Evolutionary conservation across 2,797 vertebrate genomes (phyloP), one percentile per base, ranked within the genome.

Genomic region (Smutsia gigantea): DNA sequence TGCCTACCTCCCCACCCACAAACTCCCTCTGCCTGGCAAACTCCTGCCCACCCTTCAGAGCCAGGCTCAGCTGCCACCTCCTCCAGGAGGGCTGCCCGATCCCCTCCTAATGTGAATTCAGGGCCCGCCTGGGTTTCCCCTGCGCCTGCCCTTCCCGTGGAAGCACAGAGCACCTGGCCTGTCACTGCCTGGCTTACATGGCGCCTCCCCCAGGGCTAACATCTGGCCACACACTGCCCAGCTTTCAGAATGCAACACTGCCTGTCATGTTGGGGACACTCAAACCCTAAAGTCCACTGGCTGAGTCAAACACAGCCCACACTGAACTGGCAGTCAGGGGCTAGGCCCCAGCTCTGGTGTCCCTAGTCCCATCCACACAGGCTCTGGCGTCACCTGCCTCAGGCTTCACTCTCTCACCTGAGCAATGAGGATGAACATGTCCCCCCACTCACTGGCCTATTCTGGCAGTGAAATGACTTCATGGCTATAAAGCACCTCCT

Each of bases 211-310:
- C 23, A 34, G 25, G 69, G 53, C 81, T 6, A 17, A 19, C 1
- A 1, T 7, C 37, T 21, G 37, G 68, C 18, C 39, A 63, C 1
- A 5, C 29, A 15, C 39, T 5, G 17, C 42, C 42, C 42, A 3
- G 15, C 46, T 42, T 25, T 68, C 17, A 25, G 51, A 53, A 23
- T 4, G 55, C 15, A 4, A 31, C 29, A 2, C 13, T 2, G 14
- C 87, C 66, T 23, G 53, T 68, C 19, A 12, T 66, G 0, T 0
- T 5, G 7, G 51, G 11, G 27, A 59, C 34, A 27, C 29, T 42
- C 9, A 19, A 2, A 49, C 2, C 29, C 31, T 14, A 1, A 7
- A 5, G 29, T 5, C 72, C 53, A 17, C 0, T 0, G 29, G 23
- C 39, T 6, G 4, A 55, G 66, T 23, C n/a, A 18, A 23, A 75